Conservation (phyloP, 2,888 invertebrate genomes). For the Osmoderma eremita region DNA sequence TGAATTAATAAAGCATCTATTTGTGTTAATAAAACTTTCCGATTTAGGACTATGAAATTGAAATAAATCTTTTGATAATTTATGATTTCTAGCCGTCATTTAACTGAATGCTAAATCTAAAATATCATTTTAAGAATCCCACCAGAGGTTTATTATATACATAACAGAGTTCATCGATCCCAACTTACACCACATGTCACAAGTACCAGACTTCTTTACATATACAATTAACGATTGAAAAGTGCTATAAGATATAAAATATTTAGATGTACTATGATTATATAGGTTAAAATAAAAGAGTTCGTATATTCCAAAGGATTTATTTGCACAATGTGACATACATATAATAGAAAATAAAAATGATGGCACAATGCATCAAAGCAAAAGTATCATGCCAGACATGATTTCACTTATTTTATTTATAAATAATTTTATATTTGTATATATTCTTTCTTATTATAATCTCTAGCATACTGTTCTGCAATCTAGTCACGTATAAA, state of each 20-base stretch:
- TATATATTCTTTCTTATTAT: constrained; percentile 37
- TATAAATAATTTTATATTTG: constrained; percentile 45
- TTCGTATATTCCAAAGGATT: constrained; percentile 41
- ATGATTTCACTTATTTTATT: constrained; percentile 46
- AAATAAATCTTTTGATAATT: too few species aligned
- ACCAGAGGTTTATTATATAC: not conserved
- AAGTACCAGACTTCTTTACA: not conserved
- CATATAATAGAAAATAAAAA: constrained; percentile 49
- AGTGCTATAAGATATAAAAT: not conserved
- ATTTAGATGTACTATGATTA: too few species aligned
- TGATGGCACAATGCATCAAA: constrained; percentile 59
- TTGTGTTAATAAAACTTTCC: too few species aligned
- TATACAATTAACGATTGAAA: not conserved
- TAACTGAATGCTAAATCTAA: too few species aligned
- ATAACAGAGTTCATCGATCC: constrained; percentile 13
- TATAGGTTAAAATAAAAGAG: constrained; percentile 9
- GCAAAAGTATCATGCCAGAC: constrained; percentile 57
- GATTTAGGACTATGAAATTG: too few species aligned
- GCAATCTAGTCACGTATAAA: constrained; percentile 45
- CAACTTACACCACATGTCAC: not conserved
- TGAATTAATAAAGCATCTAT: too few species aligned
- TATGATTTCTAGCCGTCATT: too few species aligned
- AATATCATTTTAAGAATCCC: too few species aligned
- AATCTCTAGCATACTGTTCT: constrained; percentile 45
- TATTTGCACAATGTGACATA: constrained; percentile 47